These are phyloP conservation scores for Phenacoccus solenopsis DNA, from an alignment of 1,140 invertebrate genomes.

Conservation along the genomic window DNA sequence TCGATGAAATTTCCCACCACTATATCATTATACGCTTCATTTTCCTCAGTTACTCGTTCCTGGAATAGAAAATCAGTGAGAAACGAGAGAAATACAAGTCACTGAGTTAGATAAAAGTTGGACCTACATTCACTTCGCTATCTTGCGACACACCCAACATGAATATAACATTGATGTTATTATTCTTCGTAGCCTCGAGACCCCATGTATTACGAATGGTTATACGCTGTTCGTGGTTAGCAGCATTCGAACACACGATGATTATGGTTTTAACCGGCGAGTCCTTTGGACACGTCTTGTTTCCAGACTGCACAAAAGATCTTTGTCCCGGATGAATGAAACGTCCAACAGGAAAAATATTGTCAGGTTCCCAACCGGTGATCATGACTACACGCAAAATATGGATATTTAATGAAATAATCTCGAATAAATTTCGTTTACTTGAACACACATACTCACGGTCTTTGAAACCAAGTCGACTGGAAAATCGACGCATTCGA, in stretches of 20 bases:
- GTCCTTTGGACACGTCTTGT: not conserved
- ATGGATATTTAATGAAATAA: too few species aligned
- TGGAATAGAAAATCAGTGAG: not conserved
- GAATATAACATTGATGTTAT: constrained; percentile 50
- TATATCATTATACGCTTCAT: constrained; percentile 58
- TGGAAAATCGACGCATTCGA: not conserved
- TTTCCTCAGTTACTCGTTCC: constrained; percentile 39
- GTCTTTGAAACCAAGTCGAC: not conserved
- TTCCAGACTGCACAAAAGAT: not conserved
- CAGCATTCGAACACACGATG: constrained; percentile 31
- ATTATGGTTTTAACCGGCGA: not conserved
- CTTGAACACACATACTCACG: not conserved
- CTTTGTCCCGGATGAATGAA: not conserved
- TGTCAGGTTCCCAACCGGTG: constrained; percentile 33
- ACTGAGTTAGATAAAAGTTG: not conserved
- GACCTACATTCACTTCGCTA: constrained; percentile 27
- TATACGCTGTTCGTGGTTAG: not conserved
- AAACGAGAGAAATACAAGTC: not conserved
- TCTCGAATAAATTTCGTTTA: too few species aligned
- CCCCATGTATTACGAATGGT: constrained; percentile 16
- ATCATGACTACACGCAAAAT: constrained; percentile 24
- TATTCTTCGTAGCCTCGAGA: constrained; percentile 40
- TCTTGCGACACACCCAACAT: constrained; percentile 36
- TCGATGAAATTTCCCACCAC: constrained; percentile 82
- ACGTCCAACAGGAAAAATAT: not conserved